phyloP scores from a whole-genome alignment of 30 jellyfish, hydroid and myxozoan genomes.

The Mastigias papua region DNA sequence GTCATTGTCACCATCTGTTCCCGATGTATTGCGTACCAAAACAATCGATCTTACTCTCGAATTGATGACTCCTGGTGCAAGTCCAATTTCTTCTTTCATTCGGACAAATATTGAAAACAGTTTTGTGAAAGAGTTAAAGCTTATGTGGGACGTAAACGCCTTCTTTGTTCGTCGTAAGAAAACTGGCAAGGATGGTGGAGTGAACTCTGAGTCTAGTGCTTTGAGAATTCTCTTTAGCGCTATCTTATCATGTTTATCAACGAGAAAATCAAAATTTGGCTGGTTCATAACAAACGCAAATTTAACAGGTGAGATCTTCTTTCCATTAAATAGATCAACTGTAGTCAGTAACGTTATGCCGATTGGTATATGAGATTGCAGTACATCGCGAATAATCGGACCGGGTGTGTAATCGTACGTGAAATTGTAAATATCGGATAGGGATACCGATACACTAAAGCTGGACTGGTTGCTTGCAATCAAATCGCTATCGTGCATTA shows the following conservation, averaged over 20 bases:
- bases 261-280: conserved; percentile 94
- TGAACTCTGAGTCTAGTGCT: conserved; percentile 77
- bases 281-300: conserved; percentile 91
- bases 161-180: conserved; percentile 76
- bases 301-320: conserved; percentile 73
- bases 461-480: conserved; percentile 63
- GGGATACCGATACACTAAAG: conserved; percentile 82
- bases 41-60: conserved; percentile 81
- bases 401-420: conserved; percentile 73
- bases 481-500: conserved; percentile 84
- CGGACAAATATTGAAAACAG: conserved; percentile 88
- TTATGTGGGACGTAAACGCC: conserved; percentile 95
- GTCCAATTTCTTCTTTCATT: conserved; percentile 80
- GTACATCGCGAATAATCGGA: conserved; percentile 54
- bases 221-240: conserved; percentile 74
- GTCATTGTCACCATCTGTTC: conserved; percentile 53
- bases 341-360: conserved; percentile 97
- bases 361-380: conserved; percentile 93
- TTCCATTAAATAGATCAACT: conserved; percentile 29
- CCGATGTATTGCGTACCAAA: conserved; percentile 76
- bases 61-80: conserved; percentile 76
- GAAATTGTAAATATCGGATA: conserved; percentile 78
- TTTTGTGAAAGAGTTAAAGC: conserved; percentile 83
- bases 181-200: conserved; percentile 87
- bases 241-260: conserved; percentile 88